phyloP scores from a whole-genome alignment of 2,888 invertebrate genomes.

The Chymomyza procnemis region DNA sequence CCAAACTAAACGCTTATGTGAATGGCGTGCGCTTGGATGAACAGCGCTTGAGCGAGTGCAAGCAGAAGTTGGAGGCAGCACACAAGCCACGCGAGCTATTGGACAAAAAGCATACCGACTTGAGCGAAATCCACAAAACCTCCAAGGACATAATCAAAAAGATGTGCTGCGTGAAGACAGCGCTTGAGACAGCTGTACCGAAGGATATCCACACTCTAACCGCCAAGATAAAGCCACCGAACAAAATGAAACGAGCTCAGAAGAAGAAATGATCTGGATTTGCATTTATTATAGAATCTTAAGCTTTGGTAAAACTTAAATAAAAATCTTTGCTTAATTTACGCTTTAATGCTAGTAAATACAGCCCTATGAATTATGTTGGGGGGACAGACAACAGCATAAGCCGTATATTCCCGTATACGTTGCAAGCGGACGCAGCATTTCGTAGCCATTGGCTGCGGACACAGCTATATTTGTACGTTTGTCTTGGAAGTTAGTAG shows the following conservation, averaged over 20 bases:
- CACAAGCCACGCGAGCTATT: constrained; percentile 34
- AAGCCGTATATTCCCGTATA: background rate
- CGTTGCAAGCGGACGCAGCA: background rate
- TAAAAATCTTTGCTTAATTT: background rate
- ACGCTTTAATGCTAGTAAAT: background rate
- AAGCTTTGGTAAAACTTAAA: background rate
- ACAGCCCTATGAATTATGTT: background rate
- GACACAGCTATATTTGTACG: background rate
- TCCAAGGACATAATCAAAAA: constrained; percentile 48
- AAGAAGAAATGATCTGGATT: background rate
- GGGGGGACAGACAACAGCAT: background rate
- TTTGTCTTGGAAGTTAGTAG: background rate
- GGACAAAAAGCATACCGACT: constrained; percentile 30
- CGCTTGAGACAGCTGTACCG: constrained; percentile 56
- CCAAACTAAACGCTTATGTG: constrained; percentile 44
- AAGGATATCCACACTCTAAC: constrained; percentile 61
- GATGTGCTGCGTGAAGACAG: constrained; percentile 53
- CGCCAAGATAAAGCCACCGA: no score
- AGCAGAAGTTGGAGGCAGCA: constrained; percentile 15
- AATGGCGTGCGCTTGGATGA: constrained; percentile 47
- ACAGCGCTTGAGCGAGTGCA: constrained; percentile 33
- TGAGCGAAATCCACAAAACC: constrained; percentile 53
- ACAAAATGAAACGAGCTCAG: no score
- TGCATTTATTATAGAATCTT: constrained; percentile 5
- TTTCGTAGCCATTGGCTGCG: background rate